A percentile compares a stretch with the other conserved stretches of the same genome.
Conservation (phyloP, 1,140 invertebrate genomes). For the Lethocerus indicus region DNA sequence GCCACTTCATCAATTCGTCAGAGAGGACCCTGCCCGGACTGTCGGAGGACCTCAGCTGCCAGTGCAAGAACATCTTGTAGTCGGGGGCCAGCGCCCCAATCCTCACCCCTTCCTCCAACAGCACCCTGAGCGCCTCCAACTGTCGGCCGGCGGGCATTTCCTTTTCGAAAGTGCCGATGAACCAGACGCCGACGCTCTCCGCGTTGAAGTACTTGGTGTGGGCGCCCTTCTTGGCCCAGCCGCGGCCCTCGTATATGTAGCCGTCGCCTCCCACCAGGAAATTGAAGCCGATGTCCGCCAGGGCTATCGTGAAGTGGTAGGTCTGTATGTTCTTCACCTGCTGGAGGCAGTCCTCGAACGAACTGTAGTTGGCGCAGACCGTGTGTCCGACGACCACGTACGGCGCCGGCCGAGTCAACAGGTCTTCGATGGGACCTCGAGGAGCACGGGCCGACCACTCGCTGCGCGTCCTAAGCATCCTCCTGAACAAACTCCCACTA, state of each 20-base stretch:
- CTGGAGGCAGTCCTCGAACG: conserved; percentile 21
- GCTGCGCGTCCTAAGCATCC: background rate
- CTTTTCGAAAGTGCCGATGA: too few relatives aligned
- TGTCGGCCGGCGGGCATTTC: background rate
- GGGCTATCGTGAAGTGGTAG: conserved; percentile 30
- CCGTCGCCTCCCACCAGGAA: conserved; percentile 66
- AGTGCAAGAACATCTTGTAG: conserved; percentile 48
- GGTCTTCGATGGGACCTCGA: background rate
- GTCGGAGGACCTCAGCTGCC: conserved; percentile 43
- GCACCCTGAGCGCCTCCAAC: background rate
- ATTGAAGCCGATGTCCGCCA: conserved; percentile 52
- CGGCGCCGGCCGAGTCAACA: conserved; percentile 10
- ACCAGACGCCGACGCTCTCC: conserved; percentile 54
- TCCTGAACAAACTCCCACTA: too few relatives aligned
- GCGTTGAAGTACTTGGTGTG: conserved; percentile 52
- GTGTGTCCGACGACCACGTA: conserved; percentile 8
- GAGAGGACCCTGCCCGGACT: conserved; percentile 36
- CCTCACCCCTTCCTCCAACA: conserved; percentile 26
- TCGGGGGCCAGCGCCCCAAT: conserved; percentile 28
- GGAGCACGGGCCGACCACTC: background rate
- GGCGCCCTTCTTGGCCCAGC: conserved; percentile 39
- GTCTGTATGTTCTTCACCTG: conserved; percentile 32
- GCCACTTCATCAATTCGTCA: background rate
- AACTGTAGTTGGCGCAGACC: conserved; percentile 19
- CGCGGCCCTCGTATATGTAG: conserved; percentile 52